Percentiles rank a stretch among this genome's conserved stretches.
Conservation (phyloP, 1,140 invertebrate genomes). For the Leptestheria dahalacensis region DNA sequence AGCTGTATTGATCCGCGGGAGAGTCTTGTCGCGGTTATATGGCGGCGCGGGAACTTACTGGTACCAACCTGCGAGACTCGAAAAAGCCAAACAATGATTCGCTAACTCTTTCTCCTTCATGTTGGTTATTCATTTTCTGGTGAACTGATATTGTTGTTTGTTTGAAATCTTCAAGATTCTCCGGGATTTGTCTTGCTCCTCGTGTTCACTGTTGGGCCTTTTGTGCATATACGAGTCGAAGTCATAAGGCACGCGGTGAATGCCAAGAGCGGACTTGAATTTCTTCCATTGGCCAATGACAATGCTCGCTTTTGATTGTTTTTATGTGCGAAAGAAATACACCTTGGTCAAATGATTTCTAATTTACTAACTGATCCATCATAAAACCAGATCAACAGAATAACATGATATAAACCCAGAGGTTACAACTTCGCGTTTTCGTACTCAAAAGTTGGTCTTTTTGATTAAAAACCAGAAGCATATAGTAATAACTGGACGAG, state of each 20-base stretch:
- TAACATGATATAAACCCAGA: too few relatives aligned
- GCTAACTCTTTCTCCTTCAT: too few relatives aligned
- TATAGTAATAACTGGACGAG: too few relatives aligned
- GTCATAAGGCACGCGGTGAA: slow-evolving; percentile 94
- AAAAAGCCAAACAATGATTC: too few relatives aligned
- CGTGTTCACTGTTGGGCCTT: slow-evolving; percentile 72
- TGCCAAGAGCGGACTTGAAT: slow-evolving; percentile 63
- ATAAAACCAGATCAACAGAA: background rate
- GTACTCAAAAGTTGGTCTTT: too few relatives aligned
- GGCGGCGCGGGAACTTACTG: too few relatives aligned
- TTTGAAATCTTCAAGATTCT: too few relatives aligned
- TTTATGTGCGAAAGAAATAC: background rate
- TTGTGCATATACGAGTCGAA: slow-evolving; percentile 58
- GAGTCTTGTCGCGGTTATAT: too few relatives aligned
- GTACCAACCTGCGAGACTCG: too few relatives aligned
- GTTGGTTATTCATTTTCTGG: background rate
- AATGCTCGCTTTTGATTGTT: background rate
- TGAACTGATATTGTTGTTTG: background rate
- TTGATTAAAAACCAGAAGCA: too few relatives aligned
- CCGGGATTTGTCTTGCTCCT: slow-evolving; percentile 38
- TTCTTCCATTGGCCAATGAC: too few relatives aligned
- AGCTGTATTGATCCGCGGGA: background rate
- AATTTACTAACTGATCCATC: background rate
- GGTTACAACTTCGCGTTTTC: too few relatives aligned
- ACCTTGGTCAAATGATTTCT: background rate